Evolutionary conservation across 2,888 invertebrate genomes (phyloP).

Genomic region (Hofmannophila pseudospretella): DNA sequence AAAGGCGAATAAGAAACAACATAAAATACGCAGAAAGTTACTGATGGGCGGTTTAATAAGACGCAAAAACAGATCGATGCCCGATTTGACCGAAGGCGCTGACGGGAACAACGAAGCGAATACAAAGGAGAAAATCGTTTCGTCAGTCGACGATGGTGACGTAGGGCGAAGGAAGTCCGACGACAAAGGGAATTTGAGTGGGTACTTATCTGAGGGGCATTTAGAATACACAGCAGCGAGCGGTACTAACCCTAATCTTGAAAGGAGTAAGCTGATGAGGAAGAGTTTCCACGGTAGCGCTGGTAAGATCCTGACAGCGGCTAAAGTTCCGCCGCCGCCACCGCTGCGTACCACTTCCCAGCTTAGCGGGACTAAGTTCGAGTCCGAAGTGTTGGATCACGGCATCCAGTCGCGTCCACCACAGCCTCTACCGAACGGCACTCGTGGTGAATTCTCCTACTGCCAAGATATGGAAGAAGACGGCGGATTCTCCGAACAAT

Average conservation of each 20-base stretch:
- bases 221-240: slow-evolving; percentile 84
- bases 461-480: slow-evolving; percentile 60
- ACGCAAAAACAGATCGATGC: slow-evolving; percentile 94
- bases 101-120: slow-evolving; percentile 66
- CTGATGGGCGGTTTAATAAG: slow-evolving; percentile 93
- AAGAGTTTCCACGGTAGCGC: slow-evolving; percentile 93
- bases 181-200: slow-evolving; percentile 81
- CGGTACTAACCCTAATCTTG: slow-evolving; percentile 88
- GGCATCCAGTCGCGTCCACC: slow-evolving; percentile 58
- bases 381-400: slow-evolving; percentile 73
- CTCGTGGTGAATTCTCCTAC: slow-evolving; percentile 34
- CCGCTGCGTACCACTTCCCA: slow-evolving; percentile 92
- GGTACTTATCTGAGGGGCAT: slow-evolving; percentile 92
- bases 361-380: slow-evolving; percentile 83
- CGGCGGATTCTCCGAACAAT: slow-evolving; percentile 71
- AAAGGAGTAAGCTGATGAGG: slow-evolving; percentile 91
- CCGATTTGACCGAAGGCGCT: slow-evolving; percentile 90
- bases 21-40: slow-evolving; percentile 91
- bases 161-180: slow-evolving; percentile 82
- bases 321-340: slow-evolving; percentile 91
- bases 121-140: slow-evolving; percentile 59
- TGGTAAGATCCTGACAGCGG: slow-evolving; percentile 87
- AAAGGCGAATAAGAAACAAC: slow-evolving; percentile 91
- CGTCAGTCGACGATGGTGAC: slow-evolving; percentile 86
- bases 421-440: slow-evolving; percentile 49